Conservation (phyloP, 2,113 vertebrate species). For the Pelodiscus sinensis region DNA sequence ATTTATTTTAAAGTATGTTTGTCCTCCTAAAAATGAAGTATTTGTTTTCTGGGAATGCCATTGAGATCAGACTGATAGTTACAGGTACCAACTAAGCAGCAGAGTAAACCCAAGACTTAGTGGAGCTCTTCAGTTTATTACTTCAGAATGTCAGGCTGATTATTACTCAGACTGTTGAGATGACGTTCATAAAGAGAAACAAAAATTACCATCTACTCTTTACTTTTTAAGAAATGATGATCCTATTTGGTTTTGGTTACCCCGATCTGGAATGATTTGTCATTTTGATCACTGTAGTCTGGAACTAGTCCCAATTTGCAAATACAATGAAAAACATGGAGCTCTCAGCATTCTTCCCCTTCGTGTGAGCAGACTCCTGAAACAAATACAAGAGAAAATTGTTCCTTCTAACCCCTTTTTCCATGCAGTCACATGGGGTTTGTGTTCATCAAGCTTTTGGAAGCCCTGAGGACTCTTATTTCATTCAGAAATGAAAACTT, state of each 20-base stretch:
- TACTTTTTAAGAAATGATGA: neutral
- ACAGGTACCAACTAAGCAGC: neutral
- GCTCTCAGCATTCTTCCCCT: neutral
- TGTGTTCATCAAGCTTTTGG: neutral
- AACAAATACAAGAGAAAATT: neutral
- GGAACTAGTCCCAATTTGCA: neutral
- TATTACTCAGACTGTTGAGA: neutral
- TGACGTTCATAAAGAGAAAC: neutral
- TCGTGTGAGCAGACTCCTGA: neutral
- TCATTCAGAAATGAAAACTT: constrained; percentile 14
- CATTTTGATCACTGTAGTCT: neutral
- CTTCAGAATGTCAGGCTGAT: neutral
- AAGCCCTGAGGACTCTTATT: neutral
- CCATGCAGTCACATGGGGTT: neutral
- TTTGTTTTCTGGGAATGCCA: neutral
- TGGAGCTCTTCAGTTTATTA: neutral
- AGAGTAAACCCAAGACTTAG: neutral
- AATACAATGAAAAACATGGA: neutral
- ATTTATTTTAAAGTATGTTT: neutral
- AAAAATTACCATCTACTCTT: neutral
- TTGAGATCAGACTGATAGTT: neutral
- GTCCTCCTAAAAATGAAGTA: neutral
- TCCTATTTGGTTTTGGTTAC: neutral
- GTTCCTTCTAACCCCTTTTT: neutral
- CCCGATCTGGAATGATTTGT: neutral